Evolutionary conservation across 2,797 vertebrate species (phyloP).

Genomic region (Pipistrellus kuhlii): DNA sequence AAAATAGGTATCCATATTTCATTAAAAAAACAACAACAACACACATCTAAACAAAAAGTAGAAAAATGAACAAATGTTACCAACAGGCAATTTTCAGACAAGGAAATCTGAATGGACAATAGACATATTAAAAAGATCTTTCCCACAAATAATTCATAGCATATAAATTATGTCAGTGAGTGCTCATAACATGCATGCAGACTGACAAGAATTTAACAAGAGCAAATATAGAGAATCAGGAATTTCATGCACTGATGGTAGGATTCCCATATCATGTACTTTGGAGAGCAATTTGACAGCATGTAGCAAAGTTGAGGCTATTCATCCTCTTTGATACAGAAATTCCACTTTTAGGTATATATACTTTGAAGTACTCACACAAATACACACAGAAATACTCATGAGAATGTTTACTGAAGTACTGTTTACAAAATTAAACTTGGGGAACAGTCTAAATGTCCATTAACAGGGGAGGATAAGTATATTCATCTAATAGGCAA

Average conservation of each 20-base stretch:
- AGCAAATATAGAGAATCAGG: constrained; percentile 22
- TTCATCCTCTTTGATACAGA: constrained; percentile 10
- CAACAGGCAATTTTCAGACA: neutral
- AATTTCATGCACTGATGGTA: neutral
- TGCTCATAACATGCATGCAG: neutral
- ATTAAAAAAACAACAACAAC: neutral
- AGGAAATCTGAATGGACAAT: neutral
- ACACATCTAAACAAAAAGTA: constrained; percentile 2
- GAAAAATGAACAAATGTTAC: constrained; percentile 30
- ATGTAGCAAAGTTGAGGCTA: neutral
- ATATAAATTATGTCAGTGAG: constrained; percentile 2
- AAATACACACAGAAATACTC: neutral
- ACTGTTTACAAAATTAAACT: constrained; percentile 41
- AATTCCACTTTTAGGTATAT: constrained; percentile 11
- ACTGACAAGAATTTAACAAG: constrained; percentile 3
- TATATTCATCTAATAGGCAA: neutral
- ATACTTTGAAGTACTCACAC: neutral
- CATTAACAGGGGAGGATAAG: neutral
- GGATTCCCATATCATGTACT: neutral
- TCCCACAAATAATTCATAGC: neutral
- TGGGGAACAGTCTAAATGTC: constrained; percentile 11
- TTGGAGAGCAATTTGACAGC: neutral
- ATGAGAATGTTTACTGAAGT: neutral
- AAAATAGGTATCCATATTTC: neutral
- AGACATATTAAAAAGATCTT: neutral